These are phyloP conservation scores for Steinernema feltiae DNA, from an alignment of 1,140 invertebrate genomes.

Conservation along the genomic window DNA sequence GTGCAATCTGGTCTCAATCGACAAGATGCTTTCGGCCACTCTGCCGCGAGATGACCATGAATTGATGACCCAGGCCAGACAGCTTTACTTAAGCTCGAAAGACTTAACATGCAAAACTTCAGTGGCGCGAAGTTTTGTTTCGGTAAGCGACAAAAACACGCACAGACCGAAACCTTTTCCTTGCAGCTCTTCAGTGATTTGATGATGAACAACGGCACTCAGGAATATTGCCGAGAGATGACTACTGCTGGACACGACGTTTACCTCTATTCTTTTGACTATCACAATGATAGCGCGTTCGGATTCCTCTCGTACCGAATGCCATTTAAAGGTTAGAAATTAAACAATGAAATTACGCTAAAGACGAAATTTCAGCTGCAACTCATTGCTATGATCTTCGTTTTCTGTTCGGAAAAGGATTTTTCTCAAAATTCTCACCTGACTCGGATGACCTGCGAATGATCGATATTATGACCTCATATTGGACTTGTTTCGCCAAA, in stretches of 20 bases:
- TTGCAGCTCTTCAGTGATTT: constrained; percentile 18
- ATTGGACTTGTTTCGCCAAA: constrained; percentile 15
- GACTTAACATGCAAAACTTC: background rate
- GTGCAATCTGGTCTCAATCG: background rate
- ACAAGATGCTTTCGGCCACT: constrained; percentile 3
- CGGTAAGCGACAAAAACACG: background rate
- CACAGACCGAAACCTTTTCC: background rate
- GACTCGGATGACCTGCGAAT: background rate
- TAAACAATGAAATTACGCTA: background rate
- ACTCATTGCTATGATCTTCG: constrained; percentile 11
- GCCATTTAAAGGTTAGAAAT: constrained; percentile 5
- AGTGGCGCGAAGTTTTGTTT: background rate
- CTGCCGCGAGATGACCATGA: background rate
- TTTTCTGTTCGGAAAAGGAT: constrained; percentile 11
- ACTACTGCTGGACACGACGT: constrained; percentile 6
- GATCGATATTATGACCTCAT: constrained; percentile 13
- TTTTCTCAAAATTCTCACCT: background rate
- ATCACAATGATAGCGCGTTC: background rate
- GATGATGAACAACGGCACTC: constrained; percentile 16
- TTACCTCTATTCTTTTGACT: constrained; percentile 17
- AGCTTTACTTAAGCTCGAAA: background rate
- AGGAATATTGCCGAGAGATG: constrained; percentile 8
- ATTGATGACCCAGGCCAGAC: background rate
- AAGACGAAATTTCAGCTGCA: background rate
- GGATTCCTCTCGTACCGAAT: constrained; percentile 3